Conservation (phyloP, 2,797 vertebrate species). For the Takifugu rubripes region DNA sequence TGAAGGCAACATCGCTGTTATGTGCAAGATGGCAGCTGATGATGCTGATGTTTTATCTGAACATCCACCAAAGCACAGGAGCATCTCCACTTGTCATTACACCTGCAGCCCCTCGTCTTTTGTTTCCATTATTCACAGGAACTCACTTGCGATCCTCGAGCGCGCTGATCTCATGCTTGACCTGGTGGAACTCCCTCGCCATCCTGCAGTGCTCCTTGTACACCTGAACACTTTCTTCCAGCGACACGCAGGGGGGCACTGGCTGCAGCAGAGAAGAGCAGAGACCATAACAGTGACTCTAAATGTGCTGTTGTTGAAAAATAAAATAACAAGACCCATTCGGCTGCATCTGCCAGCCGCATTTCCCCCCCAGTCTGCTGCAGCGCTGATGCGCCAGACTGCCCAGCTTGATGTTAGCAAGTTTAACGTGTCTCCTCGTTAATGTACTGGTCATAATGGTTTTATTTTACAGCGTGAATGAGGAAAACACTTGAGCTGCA, state of each 20-base stretch:
- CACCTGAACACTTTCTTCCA: constrained; percentile 91
- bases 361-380: too few species aligned
- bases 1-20: too few species aligned
- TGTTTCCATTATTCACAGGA: neutral
- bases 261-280: constrained; percentile 73
- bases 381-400: too few species aligned
- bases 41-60: too few species aligned
- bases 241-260: constrained; percentile 86
- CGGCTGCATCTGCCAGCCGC: too few species aligned
- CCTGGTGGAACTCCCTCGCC: constrained; percentile 93
- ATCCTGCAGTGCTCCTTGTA: constrained; percentile 95
- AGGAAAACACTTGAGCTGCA: too few species aligned
- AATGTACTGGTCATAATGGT: too few species aligned
- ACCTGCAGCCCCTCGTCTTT: neutral
- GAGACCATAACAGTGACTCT: neutral
- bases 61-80: too few species aligned
- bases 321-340: neutral
- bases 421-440: too few species aligned
- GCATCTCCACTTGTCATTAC: neutral
- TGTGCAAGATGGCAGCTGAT: too few species aligned
- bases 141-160: constrained; percentile 94
- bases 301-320: neutral
- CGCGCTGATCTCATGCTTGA: constrained; percentile 89
- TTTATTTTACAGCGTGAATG: too few species aligned
- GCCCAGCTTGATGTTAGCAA: too few species aligned